Base-by-base conservation (phyloP, 2,797 vertebrate species). In the Clarias fuscus region DNA sequence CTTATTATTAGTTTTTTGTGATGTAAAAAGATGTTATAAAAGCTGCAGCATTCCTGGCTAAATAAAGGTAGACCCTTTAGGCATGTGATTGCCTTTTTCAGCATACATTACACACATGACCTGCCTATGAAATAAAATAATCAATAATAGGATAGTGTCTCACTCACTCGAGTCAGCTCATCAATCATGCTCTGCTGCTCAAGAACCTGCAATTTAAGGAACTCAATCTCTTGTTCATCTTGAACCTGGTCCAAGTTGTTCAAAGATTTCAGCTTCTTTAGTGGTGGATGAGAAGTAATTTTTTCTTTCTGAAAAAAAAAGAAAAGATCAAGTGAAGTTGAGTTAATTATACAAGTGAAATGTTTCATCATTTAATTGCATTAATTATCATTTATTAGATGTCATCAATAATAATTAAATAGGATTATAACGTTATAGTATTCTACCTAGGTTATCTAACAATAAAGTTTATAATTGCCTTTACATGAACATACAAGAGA, bases 161-260 rank as follows among this genome's bases (percentile, higher is more conserved):
- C 7, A 92, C 96, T 24, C 94, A 99, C 98, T 95, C 98, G 96
- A 37, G 98, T 98, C 89, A 99, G 94, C n/a, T 99, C 98, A 83
- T 99, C 98, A 48, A 99, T 99, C 91, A 99, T 98, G 92, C 95
- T 98, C 93, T 99, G 98, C 48, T 99, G 98, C 86, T 99, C 98
- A 88, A 99, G 95, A 89, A 99, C 98, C 91, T 99, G 98, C 91
- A 99, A 97, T 91, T 99, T 99, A 87, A 99, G 95, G 92, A 99
- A 99, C 84, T 98, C 98, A 7, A 97, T 96, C 94, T 99, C 98
- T 93, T 99, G 98, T 84, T 99, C 98, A 90, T 99, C 98, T 0
- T 97, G 97, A 62, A 97, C 98, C 93, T 99, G 98, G 92, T 99
- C 98, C 88, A 99, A 94, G 90, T 99, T 98, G 91, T 99, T 99